Evolutionary conservation across 2,888 invertebrate species (phyloP).

Genomic region (Nomada fucata): DNA sequence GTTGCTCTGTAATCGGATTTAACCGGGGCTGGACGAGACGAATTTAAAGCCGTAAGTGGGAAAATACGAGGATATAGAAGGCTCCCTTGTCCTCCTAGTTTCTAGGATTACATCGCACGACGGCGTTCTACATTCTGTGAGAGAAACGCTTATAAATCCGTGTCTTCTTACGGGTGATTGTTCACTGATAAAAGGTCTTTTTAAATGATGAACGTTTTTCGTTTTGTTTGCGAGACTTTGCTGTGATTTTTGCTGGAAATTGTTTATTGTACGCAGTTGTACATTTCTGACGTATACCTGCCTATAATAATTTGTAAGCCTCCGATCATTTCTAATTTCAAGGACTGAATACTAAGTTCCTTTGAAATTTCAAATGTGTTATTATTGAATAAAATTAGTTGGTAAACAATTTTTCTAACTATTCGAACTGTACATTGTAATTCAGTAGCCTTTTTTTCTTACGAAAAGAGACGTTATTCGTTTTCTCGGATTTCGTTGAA

Average conservation of each 20-base stretch:
- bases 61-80: constrained; percentile 46
- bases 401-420: too few relatives aligned
- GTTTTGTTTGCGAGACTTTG: background rate
- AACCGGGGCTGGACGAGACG: constrained; percentile 36
- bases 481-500: background rate
- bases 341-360: too few relatives aligned
- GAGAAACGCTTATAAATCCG: constrained; percentile 44
- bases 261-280: background rate
- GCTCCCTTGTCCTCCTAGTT: constrained; percentile 38
- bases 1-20: constrained; percentile 51
- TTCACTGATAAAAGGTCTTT: constrained; percentile 1
- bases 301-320: too few relatives aligned
- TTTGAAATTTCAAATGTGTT: too few relatives aligned
- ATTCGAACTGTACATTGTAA: too few relatives aligned
- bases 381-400: too few relatives aligned
- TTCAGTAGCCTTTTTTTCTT: too few relatives aligned
- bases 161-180: constrained; percentile 10
- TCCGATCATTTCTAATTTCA: too few relatives aligned
- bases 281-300: too few relatives aligned
- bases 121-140: constrained; percentile 38
- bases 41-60: constrained; percentile 61
- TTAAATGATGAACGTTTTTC: background rate
- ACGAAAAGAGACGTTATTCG: too few relatives aligned
- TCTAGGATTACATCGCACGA: constrained; percentile 41
- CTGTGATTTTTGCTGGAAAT: background rate